Evolutionary conservation across 2,888 invertebrate genomes (phyloP), one percentile per base, ranked within the genome.

Genomic region (Steinernema hermaphroditum): DNA sequence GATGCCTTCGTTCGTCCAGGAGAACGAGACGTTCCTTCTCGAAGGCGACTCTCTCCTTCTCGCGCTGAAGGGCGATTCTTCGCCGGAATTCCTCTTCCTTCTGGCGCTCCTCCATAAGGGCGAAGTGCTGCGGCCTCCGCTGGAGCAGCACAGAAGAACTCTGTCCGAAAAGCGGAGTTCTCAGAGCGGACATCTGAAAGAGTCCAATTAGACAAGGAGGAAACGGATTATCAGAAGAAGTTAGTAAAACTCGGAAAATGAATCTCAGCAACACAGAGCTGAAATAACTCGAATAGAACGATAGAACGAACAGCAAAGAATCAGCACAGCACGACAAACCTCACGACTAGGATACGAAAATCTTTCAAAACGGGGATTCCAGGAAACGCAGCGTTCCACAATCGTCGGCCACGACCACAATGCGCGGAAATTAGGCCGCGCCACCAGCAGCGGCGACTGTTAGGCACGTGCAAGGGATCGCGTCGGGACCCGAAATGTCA

Each of bases 401-500:
- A n/a, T n/a, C n/a, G n/a, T n/a, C n/a, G n/a, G n/a, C n/a, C n/a
- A n/a, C n/a, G n/a, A 19, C 46, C 46, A 46, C 46, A 46, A 46
- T 46, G 46, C 46, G 46, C 46, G 46, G 46, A 46, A 46, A 46
- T 46, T 46, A 46, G 46, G 46, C 46, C 46, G n/a, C n/a, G 22
- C 16, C 16, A 4, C 4, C 46, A 16, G 16, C 46, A 46, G 6
- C 46, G 46, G 43, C 16, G 9, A 41, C 43, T 12, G 43, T 41
- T 16, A 9, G n/a, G 4, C n/a, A 46, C 6, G 6, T 16, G 46
- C 9, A 46, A 46, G 46, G 9, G 9, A 46, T 46, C 46, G 46
- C 46, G 46, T 4, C n/a, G 46, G 22, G 46, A 46, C 46, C 9
- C 16, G 4, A 19, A 46, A 19, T 19, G 46, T 46, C 16, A 46